Conservation (phyloP, 2,888 invertebrate genomes). For the Parthenolecanium corni region DNA sequence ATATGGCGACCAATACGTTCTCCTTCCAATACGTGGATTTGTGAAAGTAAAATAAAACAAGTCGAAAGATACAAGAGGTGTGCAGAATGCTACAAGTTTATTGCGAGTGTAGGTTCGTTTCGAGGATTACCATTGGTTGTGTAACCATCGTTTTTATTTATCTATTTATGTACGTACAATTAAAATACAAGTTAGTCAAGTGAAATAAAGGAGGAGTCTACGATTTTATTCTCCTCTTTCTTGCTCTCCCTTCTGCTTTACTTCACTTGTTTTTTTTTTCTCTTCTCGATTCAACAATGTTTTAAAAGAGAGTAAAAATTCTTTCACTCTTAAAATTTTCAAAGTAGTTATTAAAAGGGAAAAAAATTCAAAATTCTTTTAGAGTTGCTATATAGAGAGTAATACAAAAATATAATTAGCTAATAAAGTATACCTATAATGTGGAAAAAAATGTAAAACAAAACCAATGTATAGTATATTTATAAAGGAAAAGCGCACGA, state of each 20-base stretch:
- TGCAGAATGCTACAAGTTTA: constrained; percentile 8
- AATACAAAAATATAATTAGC: no score
- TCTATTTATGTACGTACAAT: constrained; percentile 23
- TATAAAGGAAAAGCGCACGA: no score
- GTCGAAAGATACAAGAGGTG: constrained; percentile 21
- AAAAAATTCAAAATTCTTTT: no score
- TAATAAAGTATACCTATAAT: no score
- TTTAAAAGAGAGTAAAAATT: no score
- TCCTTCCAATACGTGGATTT: constrained; percentile 13
- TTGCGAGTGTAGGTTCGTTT: constrained; percentile 11
- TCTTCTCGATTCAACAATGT: no score
- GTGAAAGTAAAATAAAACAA: constrained; percentile 24
- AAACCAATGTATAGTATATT: no score
- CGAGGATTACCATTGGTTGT: constrained; percentile 13
- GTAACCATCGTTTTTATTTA: constrained; percentile 19
- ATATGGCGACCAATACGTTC: neutral
- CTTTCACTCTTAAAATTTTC: no score
- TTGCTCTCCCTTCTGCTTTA: neutral
- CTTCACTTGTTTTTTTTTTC: no score
- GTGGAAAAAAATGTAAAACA: no score
- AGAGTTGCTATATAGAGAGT: no score
- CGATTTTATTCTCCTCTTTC: neutral
- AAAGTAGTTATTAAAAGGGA: no score
- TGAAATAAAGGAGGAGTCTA: constrained; percentile 7
- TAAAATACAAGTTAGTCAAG: constrained; percentile 22